Evolutionary conservation across 30 jellyfish, hydroid and myxozoan genomes (phyloP).

Genomic region (Sanderia malayensis): DNA sequence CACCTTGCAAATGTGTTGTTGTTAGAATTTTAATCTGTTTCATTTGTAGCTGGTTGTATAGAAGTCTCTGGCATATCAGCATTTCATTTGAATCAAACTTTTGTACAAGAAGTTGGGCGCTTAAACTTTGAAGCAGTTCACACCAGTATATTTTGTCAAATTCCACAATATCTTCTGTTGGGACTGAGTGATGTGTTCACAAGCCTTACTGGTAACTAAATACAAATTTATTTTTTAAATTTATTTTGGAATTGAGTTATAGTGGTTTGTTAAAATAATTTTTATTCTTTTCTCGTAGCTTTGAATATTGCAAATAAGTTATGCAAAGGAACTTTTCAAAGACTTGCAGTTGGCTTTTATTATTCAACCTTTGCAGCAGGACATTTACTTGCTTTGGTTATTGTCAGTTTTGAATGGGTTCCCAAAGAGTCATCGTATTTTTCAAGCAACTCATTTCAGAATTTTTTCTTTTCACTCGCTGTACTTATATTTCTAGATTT

Average conservation of each 20-base stretch:
- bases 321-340: slow-evolving; percentile 38
- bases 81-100: background rate
- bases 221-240: background rate
- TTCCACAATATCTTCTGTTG: slow-evolving; percentile 39
- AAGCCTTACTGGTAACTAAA: slow-evolving; percentile 39
- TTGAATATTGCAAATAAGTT: slow-evolving; percentile 41
- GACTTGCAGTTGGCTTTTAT: slow-evolving; percentile 42
- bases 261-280: too few species aligned
- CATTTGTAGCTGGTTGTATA: slow-evolving; percentile 55
- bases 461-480: slow-evolving; percentile 1
- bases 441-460: background rate
- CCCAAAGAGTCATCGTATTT: background rate
- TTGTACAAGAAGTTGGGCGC: slow-evolving; percentile 16
- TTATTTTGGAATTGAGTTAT: too few species aligned
- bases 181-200: slow-evolving; percentile 52
- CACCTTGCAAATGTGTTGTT: too few species aligned
- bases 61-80: slow-evolving; percentile 22
- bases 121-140: slow-evolving; percentile 16
- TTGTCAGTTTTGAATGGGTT: slow-evolving; percentile 32
- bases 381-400: slow-evolving; percentile 39
- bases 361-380: slow-evolving; percentile 41
- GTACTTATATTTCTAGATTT: background rate
- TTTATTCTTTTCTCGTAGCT: slow-evolving; percentile 19
- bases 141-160: slow-evolving; percentile 31
- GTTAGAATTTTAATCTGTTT: too few species aligned